A percentile compares a stretch with the other conserved stretches of the same genome.
phyloP scores from a whole-genome alignment of 2,888 invertebrate genomes.

The Neoascia interrupta region DNA sequence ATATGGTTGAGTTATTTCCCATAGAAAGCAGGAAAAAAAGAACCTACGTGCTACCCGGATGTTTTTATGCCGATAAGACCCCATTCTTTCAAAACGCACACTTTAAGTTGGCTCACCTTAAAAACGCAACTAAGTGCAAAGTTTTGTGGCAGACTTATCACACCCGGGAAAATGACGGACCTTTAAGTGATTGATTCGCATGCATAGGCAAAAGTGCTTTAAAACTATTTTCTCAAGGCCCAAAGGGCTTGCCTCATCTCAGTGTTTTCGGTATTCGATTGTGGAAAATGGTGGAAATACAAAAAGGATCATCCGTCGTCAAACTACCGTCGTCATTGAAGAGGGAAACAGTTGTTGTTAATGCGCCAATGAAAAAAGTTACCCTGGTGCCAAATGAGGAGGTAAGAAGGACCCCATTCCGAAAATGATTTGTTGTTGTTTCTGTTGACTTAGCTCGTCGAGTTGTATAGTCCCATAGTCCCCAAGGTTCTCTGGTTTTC shows the following conservation, averaged over 20 bases:
- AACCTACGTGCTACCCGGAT: too few relatives aligned
- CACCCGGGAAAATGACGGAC: too few relatives aligned
- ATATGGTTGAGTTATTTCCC: slow-evolving; percentile 47
- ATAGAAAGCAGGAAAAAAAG: too few relatives aligned
- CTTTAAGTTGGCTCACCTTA: too few relatives aligned
- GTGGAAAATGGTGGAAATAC: slow-evolving; percentile 78
- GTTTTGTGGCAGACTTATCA: too few relatives aligned
- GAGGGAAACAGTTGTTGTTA: slow-evolving; percentile 79
- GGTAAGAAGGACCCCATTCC: slow-evolving; percentile 74
- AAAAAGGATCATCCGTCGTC: slow-evolving; percentile 78
- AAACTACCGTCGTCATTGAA: slow-evolving; percentile 78
- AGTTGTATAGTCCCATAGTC: too few relatives aligned
- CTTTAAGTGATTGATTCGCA: slow-evolving; percentile 52
- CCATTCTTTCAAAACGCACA: too few relatives aligned
- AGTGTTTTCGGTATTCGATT: too few relatives aligned
- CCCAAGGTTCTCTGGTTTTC: background rate
- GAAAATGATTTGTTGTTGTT: slow-evolving; percentile 27
- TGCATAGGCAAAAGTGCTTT: slow-evolving; percentile 25
- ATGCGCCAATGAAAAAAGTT: slow-evolving; percentile 79
- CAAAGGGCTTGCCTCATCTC: slow-evolving; percentile 7
- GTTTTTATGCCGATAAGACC: too few relatives aligned
- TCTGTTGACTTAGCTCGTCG: slow-evolving; percentile 2
- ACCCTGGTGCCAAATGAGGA: slow-evolving; percentile 79
- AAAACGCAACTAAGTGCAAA: too few relatives aligned
- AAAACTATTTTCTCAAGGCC: slow-evolving; percentile 7